Evolutionary conservation across 2,888 invertebrate genomes (phyloP), one percentile per base, ranked within the genome.

Genomic region (Zootermopsis nevadensis): DNA sequence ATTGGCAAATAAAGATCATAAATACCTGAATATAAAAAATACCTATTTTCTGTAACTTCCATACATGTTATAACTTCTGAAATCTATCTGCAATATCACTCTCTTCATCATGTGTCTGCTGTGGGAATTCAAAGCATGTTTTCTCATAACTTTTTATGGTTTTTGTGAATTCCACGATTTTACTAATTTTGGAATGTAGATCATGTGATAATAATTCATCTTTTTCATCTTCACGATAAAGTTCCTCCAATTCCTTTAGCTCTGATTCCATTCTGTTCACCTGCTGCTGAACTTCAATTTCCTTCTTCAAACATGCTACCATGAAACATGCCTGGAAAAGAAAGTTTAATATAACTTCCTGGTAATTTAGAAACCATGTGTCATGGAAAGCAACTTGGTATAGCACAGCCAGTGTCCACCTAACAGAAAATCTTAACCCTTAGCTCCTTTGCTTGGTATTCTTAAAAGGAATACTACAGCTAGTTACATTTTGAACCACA

Each of bases 241-340:
- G 60, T n/a, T 60, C n/a, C 15, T 60, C 60, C n/a, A 60, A 15
- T 6, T 60, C 60, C 27, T 60, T 27, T n/a, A 27, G 27, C 60
- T 60, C 60, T 60, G 60, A 60, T 27, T 60, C 27, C 60, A 60
- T 8, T 60, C n/a, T 60, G 10, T 60, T 60, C 60, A 60, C n/a
- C 27, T 60, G n/a, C 12, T 60, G 8, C 27, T 60, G 60, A 60
- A 27, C 60, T 60, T 60, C 60, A 60, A 60, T 60, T 27, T 60
- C 60, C 27, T 60, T 60, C 27, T 27, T 60, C n/a, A 60, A 60
- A 60, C 27, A 60, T 60, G 60, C 60, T 60, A n/a, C 60, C 60
- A 60, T n/a, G 7, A 60, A 60, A 60, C 27, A 60, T 27, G 60
- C 60, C 60, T 60, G 60, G 10, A 60, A 60, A 27, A 60, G 1